Conservation (phyloP, 2,888 invertebrate species). For the Dendrolimus pini region DNA sequence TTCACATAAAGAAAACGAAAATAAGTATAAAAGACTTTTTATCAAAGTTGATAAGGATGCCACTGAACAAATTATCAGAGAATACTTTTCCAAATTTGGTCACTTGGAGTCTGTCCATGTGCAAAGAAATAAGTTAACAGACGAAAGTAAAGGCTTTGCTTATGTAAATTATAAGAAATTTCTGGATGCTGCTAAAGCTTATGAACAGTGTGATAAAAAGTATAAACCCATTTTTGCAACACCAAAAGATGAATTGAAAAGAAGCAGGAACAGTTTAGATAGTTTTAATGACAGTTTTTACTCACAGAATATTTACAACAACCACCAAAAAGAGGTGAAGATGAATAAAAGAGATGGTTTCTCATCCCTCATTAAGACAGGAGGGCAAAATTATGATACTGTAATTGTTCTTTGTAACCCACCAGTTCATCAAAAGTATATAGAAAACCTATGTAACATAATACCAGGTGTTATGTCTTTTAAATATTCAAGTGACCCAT, state of each 20-base stretch:
- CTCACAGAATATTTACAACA: slow-evolving; percentile 22
- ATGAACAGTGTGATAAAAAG: slow-evolving; percentile 90
- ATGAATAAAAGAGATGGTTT: slow-evolving; percentile 22
- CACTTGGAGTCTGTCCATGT: slow-evolving; percentile 85
- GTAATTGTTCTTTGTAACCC: slow-evolving; percentile 85
- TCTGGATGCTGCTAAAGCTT: slow-evolving; percentile 90
- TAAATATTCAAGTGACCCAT: slow-evolving; percentile 63
- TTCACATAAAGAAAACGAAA: slow-evolving; percentile 24
- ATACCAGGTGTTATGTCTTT: slow-evolving; percentile 79
- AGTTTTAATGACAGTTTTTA: slow-evolving; percentile 20
- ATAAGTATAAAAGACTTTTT: slow-evolving; percentile 83
- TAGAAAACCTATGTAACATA: slow-evolving; percentile 91
- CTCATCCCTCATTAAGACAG: slow-evolving; percentile 26
- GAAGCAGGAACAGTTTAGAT: slow-evolving; percentile 45
- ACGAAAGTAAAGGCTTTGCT: slow-evolving; percentile 91
- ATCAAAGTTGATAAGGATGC: slow-evolving; percentile 89
- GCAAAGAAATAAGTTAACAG: slow-evolving; percentile 86
- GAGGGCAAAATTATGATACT: slow-evolving; percentile 74
- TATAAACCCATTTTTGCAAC: slow-evolving; percentile 95
- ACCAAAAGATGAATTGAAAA: slow-evolving; percentile 79
- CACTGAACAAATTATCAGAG: slow-evolving; percentile 84
- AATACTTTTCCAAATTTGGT: slow-evolving; percentile 93
- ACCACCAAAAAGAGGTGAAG: slow-evolving; percentile 16
- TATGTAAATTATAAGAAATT: slow-evolving; percentile 90
- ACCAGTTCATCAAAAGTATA: slow-evolving; percentile 82